Evolutionary conservation across 2,113 vertebrate genomes (phyloP), one percentile per base, ranked within the genome.

Genomic region (Orcinus orca): DNA sequence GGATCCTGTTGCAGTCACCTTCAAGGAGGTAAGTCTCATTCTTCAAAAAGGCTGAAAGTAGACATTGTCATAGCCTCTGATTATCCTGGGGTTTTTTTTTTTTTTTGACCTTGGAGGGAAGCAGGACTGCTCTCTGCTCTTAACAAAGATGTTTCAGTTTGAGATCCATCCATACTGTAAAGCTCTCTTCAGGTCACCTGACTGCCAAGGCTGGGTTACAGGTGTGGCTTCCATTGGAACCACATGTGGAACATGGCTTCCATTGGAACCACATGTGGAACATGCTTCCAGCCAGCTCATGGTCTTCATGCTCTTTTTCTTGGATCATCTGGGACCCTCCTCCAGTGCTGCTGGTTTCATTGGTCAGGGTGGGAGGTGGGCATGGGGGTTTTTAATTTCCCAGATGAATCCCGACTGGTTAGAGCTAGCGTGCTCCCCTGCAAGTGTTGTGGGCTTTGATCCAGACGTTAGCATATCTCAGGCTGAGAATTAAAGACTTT

Each of bases 251-350:
- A 38, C 38, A 38, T 13, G 38, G n/a, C 55, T n/a, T 14, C 31
- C 20, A 0, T 21, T 0, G 10, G 4, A 38, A 38, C 38, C 38
- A 38, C 38, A 38, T 38, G 23, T 73, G 33, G 38, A 6, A 2
- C 4, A 2, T 47, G 18, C 36, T 63, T 33, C 26, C 10, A 3
- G n/a, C 70, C 23, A 5, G 1, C 8, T 14, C 8, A 0, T 1
- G 9, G 53, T 76, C 63, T 65, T 36, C 9, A 23, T 44, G 15
- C 17, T 44, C 23, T 2, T 0, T 63, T 11, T n/a, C 5, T 44
- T 47, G 5, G 70, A 3, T 26, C 29, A 17, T 5, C 70, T 10
- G 31, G 80, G 21, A 1, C 23, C 20, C 31, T 33, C 3, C 12
- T 50, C 18, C 6, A 2, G 25, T 38, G 74, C 60, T 36, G 6